A percentile compares a stretch with the other conserved stretches of the same genome.
phyloP scores from a whole-genome alignment of 2,113 vertebrate species.

The Anarhynchus alexandrinus region DNA sequence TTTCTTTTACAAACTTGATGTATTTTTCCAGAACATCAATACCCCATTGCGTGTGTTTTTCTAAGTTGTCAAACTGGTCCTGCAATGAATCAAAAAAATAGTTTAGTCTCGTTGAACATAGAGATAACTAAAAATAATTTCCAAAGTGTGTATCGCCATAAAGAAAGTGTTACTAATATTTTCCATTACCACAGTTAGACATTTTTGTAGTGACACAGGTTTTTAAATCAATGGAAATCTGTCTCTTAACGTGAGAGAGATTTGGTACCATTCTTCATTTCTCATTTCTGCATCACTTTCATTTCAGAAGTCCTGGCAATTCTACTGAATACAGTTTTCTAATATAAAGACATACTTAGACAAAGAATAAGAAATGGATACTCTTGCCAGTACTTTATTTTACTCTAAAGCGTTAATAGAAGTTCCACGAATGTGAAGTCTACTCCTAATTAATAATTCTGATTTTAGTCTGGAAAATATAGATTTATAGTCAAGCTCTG shows the following conservation, averaged over 20 bases:
- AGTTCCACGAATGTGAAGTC: not conserved
- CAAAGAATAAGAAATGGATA: not conserved
- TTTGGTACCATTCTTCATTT: not conserved
- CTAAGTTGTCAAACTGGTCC: conserved; percentile 98
- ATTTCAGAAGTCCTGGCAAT: not conserved
- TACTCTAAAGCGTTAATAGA: not conserved
- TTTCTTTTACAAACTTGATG: conserved; percentile 96
- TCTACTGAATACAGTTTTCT: not conserved
- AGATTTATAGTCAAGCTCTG: not conserved
- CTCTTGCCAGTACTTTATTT: not conserved
- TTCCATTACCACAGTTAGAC: conserved; percentile 18
- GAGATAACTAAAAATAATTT: not conserved
- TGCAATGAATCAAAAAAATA: conserved; percentile 53
- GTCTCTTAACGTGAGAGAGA: not conserved
- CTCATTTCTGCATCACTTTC: not conserved
- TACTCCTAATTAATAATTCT: not conserved
- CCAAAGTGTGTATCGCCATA: not conserved
- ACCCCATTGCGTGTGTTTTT: conserved; percentile 95
- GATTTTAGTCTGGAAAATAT: not conserved
- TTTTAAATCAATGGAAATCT: conserved; percentile 23
- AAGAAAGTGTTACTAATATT: not conserved
- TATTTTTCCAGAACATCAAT: conserved; percentile 94
- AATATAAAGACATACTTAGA: not conserved
- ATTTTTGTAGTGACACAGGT: not conserved
- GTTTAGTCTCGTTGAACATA: not conserved